Evolutionary conservation across 1,140 invertebrate genomes (phyloP).

Genomic region (Phthorimaea operculella): DNA sequence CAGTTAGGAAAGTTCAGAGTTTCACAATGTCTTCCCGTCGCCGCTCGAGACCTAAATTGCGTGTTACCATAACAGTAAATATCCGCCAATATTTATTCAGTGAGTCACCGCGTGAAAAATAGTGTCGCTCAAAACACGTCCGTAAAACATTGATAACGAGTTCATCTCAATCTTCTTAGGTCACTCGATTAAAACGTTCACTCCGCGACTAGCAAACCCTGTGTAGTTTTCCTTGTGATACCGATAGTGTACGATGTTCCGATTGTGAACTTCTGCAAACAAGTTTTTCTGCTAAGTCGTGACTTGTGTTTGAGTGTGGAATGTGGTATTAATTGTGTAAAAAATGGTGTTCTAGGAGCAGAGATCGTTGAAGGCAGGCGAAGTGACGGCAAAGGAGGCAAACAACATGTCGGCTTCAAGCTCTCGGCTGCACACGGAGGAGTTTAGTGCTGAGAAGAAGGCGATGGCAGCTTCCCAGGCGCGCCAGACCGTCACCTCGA

Average conservation of each 20-base stretch:
- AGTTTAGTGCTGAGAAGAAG: conserved; percentile 86
- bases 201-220: neutral
- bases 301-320: no score
- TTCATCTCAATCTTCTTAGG: conserved; percentile 10
- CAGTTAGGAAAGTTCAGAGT: neutral
- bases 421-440: conserved; percentile 86
- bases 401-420: conserved; percentile 81
- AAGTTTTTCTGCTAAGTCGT: no score
- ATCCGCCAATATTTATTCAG: conserved; percentile 40
- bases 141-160: conserved; percentile 20
- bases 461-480: conserved; percentile 86
- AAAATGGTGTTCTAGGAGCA: conserved; percentile 73
- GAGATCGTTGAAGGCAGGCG: conserved; percentile 81
- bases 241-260: no score
- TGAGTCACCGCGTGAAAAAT: conserved; percentile 27
- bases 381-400: conserved; percentile 84
- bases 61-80: conserved; percentile 52
- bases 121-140: conserved; percentile 13
- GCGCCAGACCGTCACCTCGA: conserved; percentile 81
- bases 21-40: conserved; percentile 49
- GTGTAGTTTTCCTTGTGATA: neutral
- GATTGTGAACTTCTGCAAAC: no score
- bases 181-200: neutral
- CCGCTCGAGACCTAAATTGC: conserved; percentile 50
- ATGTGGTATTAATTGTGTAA: neutral